A percentile compares a stretch with the other conserved stretches of the same genome.
phyloP scores from a whole-genome alignment of 2,888 invertebrate species.

The Cheilosia grossa region DNA sequence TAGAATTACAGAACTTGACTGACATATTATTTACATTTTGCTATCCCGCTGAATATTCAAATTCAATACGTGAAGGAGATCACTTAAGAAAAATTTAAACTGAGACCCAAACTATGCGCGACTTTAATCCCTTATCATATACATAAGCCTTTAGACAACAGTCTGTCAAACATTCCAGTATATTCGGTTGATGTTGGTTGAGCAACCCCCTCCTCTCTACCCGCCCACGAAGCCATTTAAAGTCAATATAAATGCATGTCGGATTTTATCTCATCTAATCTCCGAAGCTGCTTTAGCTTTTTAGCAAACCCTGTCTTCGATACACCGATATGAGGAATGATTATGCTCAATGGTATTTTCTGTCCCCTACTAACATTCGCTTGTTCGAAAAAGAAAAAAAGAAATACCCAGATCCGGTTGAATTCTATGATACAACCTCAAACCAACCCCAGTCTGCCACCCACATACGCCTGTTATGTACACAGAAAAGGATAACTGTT shows the following conservation, averaged over 20 bases:
- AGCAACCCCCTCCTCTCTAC: background rate
- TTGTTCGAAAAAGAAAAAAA: constrained; percentile 31
- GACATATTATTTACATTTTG: too few species aligned
- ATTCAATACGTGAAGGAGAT: too few species aligned
- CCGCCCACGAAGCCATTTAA: constrained; percentile 7
- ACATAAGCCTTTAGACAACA: too few species aligned
- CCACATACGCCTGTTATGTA: constrained; percentile 18
- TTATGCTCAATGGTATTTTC: constrained; percentile 55
- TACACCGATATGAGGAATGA: constrained; percentile 51
- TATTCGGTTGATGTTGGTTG: background rate
- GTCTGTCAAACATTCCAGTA: too few species aligned
- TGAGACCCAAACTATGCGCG: too few species aligned
- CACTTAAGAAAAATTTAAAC: too few species aligned
- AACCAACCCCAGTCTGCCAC: constrained; percentile 24
- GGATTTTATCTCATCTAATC: constrained; percentile 27
- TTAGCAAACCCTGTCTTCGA: constrained; percentile 42
- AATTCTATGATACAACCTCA: constrained; percentile 39
- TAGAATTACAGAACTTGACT: too few species aligned
- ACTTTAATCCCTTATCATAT: too few species aligned
- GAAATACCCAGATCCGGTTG: constrained; percentile 35
- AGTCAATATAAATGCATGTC: constrained; percentile 31
- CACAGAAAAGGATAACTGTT: constrained; percentile 60
- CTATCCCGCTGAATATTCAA: too few species aligned
- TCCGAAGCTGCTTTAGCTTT: constrained; percentile 29
- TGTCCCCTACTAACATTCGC: constrained; percentile 26